Evolutionary conservation across 2,797 vertebrate species (phyloP).

Genomic region (Babyrousa celebensis): DNA sequence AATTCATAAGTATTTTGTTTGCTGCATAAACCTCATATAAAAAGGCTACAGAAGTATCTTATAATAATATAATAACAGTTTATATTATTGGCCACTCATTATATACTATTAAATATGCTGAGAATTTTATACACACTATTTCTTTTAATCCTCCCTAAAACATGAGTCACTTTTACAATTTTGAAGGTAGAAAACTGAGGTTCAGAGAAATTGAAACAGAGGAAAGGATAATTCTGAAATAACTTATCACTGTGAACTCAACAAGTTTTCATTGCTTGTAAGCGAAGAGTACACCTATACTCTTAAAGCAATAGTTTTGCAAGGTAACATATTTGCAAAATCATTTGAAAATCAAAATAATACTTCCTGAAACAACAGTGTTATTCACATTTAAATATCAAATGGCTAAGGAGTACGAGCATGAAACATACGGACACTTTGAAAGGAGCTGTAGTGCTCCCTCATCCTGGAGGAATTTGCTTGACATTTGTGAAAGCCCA

Average conservation of each 20-base stretch:
- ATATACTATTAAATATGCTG: background rate
- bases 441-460: background rate
- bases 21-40: background rate
- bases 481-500: constrained; percentile 16
- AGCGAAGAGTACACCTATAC: background rate
- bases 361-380: background rate
- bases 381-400: constrained; percentile 34
- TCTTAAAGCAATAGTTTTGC: constrained; percentile 49
- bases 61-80: background rate
- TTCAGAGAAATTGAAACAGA: constrained; percentile 23
- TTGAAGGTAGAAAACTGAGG: background rate
- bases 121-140: constrained; percentile 18
- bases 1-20: background rate
- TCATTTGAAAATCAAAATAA: constrained; percentile 64
- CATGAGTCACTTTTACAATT: background rate
- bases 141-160: background rate
- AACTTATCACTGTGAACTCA: background rate
- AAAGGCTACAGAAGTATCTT: background rate
- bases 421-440: background rate
- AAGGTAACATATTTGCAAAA: constrained; percentile 11
- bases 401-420: background rate
- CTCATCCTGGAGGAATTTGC: background rate
- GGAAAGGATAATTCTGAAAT: constrained; percentile 28
- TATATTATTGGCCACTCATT: background rate
- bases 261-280: constrained; percentile 12